phyloP scores from a whole-genome alignment of 2,888 invertebrate genomes.

The Trachelus stipa region DNA sequence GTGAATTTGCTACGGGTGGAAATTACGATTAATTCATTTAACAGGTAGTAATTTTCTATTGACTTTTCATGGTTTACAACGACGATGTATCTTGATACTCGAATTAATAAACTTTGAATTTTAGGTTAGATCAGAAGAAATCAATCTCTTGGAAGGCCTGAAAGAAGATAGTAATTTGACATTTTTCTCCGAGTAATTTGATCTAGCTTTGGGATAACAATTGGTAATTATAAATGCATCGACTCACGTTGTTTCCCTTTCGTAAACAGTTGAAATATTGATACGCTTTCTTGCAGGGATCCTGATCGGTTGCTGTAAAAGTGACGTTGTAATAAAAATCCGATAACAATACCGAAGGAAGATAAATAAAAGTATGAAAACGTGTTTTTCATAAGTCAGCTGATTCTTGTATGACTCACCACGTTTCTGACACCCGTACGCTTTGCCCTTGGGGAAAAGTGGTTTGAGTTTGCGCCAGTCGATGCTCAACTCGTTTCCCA shows the following conservation, averaged over 20 bases:
- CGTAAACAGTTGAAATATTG: background rate
- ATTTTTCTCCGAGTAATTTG: slow-evolving; percentile 1
- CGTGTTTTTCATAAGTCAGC: slow-evolving; percentile 1
- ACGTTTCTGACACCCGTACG: slow-evolving; percentile 1
- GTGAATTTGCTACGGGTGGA: background rate
- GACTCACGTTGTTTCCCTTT: background rate
- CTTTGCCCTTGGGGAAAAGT: slow-evolving; percentile 1
- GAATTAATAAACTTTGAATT: background rate
- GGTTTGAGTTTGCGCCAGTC: background rate
- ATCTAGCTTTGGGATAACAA: background rate
- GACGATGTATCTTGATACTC: background rate
- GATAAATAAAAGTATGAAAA: slow-evolving; percentile 3
- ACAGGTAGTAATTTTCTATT: background rate
- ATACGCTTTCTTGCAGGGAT: slow-evolving; percentile 4
- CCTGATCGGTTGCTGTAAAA: background rate
- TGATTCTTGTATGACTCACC: slow-evolving; percentile 5
- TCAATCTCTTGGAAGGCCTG: background rate
- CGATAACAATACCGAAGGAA: background rate
- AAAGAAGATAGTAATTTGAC: background rate
- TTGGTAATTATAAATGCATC: background rate
- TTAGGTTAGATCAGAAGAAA: background rate
- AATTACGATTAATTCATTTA: background rate
- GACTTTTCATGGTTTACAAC: background rate
- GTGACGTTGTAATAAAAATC: background rate
- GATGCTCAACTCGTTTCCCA: background rate